These are phyloP conservation scores for Lottia gigantea DNA, from an alignment of 2,888 invertebrate species.

Conservation along the genomic window DNA sequence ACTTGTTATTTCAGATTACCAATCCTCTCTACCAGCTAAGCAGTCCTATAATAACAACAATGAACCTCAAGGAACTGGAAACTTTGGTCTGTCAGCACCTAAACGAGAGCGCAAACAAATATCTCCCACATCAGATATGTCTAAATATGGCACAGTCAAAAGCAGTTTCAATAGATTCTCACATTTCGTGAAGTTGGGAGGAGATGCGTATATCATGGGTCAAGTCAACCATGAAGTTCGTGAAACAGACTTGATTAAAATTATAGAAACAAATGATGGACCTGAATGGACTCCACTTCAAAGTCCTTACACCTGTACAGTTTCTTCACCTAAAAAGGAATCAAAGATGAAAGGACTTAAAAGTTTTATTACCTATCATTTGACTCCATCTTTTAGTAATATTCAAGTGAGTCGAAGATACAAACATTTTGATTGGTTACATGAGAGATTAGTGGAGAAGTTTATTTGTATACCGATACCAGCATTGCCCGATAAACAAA, in stretches of 20 bases:
- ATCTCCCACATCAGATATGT: constrained; percentile 47
- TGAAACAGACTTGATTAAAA: constrained; percentile 53
- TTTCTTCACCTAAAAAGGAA: constrained; percentile 96
- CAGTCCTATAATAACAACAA: constrained; percentile 13
- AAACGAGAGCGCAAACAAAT: constrained; percentile 42
- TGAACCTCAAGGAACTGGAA: constrained; percentile 48
- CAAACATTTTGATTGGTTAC: constrained; percentile 99
- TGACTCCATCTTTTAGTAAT: constrained; percentile 93
- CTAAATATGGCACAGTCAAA: constrained; percentile 60
- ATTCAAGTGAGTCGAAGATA: constrained; percentile 89
- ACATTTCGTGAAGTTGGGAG: constrained; percentile 59
- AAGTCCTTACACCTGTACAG: constrained; percentile 83
- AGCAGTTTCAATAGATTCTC: constrained; percentile 62
- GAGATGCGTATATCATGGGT: constrained; percentile 59
- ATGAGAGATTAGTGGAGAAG: constrained; percentile 91
- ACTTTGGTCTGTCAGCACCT: constrained; percentile 49
- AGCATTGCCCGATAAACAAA: constrained; percentile 97
- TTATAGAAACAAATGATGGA: constrained; percentile 75
- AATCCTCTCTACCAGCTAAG: no score
- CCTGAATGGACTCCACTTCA: constrained; percentile 82
- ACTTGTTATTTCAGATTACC: no score
- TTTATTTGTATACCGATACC: constrained; percentile 95
- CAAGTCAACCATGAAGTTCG: constrained; percentile 44
- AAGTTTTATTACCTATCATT: constrained; percentile 95
- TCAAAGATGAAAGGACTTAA: constrained; percentile 97